Evolutionary conservation across 2,113 vertebrate species (phyloP).

Genomic region (Gracilinanus agilis): DNA sequence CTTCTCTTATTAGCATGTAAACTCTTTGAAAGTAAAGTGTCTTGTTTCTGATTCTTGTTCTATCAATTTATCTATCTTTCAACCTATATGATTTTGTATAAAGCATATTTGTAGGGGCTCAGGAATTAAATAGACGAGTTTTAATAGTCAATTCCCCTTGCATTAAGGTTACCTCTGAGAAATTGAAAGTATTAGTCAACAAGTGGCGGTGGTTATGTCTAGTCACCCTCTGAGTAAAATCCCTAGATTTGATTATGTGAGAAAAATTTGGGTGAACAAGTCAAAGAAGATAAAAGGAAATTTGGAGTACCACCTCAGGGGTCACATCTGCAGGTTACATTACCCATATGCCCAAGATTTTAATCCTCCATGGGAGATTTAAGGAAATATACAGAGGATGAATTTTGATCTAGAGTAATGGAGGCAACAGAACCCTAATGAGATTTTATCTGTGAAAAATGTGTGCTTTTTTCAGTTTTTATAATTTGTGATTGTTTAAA

Average conservation of each 20-base stretch:
- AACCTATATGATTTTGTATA: neutral
- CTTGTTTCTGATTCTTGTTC: neutral
- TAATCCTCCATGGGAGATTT: no score
- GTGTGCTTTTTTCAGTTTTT: no score
- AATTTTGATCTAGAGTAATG: no score
- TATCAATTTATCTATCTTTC: neutral
- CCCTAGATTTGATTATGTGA: neutral
- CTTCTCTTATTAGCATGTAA: neutral
- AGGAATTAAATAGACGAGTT: neutral
- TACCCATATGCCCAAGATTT: no score
- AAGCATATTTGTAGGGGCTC: neutral
- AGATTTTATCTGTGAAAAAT: no score
- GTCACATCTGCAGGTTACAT: neutral
- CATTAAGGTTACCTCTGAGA: neutral
- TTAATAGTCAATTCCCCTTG: neutral
- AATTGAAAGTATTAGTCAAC: neutral
- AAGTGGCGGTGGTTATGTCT: neutral
- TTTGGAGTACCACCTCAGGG: neutral
- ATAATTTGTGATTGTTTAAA: no score
- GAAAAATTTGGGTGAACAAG: neutral
- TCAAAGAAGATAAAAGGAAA: neutral
- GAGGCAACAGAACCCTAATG: no score
- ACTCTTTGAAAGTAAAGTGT: neutral
- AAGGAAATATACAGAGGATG: no score
- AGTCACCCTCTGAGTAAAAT: neutral